These are phyloP conservation scores for Dryoscopus gambensis DNA, from an alignment of 2,113 vertebrate species.

Conservation along the genomic window DNA sequence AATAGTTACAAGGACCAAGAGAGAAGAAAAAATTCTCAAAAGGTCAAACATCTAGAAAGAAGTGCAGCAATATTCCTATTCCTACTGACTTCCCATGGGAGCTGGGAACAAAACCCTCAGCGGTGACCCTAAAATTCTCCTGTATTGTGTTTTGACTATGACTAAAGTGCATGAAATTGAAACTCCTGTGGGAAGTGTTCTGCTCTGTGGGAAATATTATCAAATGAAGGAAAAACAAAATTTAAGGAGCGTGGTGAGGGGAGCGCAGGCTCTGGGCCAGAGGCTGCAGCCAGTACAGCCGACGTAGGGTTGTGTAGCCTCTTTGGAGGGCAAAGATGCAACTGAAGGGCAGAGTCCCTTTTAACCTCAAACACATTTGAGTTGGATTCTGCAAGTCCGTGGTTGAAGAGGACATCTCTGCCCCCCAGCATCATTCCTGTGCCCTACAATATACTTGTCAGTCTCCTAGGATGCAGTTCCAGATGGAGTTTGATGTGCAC, in stretches of 20 bases:
- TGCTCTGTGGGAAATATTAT: background rate
- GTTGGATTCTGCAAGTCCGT: background rate
- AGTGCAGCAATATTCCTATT: background rate
- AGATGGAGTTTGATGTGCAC: background rate
- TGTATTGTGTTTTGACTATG: background rate
- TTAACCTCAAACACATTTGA: rapidly evolving
- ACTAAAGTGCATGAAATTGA: background rate
- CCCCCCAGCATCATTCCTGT: background rate
- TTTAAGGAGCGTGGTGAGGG: background rate
- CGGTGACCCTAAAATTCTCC: background rate
- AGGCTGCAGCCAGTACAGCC: background rate
- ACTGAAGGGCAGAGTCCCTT: background rate
- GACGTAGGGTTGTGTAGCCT: rapidly evolving
- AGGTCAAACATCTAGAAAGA: background rate
- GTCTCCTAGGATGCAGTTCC: background rate
- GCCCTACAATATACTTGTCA: background rate
- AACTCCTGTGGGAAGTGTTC: background rate
- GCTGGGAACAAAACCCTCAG: background rate
- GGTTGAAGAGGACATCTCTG: background rate
- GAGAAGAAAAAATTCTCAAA: background rate
- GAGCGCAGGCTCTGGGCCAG: background rate
- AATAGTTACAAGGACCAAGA: background rate
- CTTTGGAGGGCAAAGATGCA: background rate
- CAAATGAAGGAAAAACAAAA: background rate
- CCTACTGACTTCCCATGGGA: background rate